These are phyloP conservation scores for Torymus texanus DNA, from an alignment of 2,888 invertebrate genomes.

Conservation along the genomic window DNA sequence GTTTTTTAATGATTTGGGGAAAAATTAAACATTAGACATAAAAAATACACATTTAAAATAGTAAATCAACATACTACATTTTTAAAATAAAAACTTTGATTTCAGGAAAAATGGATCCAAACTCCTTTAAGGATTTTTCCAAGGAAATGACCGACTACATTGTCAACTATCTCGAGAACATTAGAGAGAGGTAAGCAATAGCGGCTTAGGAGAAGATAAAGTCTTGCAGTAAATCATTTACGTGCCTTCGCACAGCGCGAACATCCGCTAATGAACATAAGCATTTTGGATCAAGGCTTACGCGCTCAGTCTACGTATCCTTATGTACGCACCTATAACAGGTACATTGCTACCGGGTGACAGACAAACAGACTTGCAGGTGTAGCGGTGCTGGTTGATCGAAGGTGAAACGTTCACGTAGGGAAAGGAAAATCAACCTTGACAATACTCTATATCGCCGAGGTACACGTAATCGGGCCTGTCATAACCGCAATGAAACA, in stretches of 20 bases:
- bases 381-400: slow-evolving; percentile 15
- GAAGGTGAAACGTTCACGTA: slow-evolving; percentile 54
- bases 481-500: slow-evolving; percentile 15
- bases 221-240: slow-evolving; percentile 1
- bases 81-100: slow-evolving; percentile 10
- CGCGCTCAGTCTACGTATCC: neutral
- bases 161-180: slow-evolving; percentile 93
- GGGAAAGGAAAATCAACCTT: slow-evolving; percentile 56
- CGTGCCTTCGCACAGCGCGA: neutral
- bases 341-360: slow-evolving; percentile 18
- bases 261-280: slow-evolving; percentile 39
- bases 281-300: slow-evolving; percentile 53
- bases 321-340: neutral
- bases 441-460: slow-evolving; percentile 38
- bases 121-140: slow-evolving; percentile 90
- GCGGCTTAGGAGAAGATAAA: slow-evolving; percentile 2
- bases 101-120: slow-evolving; percentile 82
- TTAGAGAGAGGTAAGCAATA: slow-evolving; percentile 87
- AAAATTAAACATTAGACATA: no score
- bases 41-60: neutral
- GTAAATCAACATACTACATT: neutral
- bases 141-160: slow-evolving; percentile 97
- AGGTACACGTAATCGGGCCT: neutral
- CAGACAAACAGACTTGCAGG: slow-evolving; percentile 7
- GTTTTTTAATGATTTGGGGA: no score